Percentiles rank a stretch among this genome's conserved stretches.
phyloP scores from a whole-genome alignment of 1,140 invertebrate species.

The Sitophilus oryzae region DNA sequence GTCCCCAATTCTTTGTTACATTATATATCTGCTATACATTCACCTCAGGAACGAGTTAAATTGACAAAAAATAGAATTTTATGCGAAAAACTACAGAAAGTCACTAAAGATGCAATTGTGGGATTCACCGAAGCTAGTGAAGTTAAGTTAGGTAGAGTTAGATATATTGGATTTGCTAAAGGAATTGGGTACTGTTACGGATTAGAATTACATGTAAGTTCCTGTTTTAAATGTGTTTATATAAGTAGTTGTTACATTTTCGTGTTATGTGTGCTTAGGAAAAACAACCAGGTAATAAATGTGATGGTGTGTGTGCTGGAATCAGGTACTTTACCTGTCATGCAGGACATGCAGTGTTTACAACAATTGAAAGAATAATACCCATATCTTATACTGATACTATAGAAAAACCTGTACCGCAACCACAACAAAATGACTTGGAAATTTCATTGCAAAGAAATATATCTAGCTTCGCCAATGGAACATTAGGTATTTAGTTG shows the following conservation, averaged over 20 bases:
- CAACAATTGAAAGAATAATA: constrained; percentile 38
- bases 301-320: constrained; percentile 36
- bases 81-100: constrained; percentile 44
- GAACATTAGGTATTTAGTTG: constrained; percentile 12
- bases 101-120: constrained; percentile 39
- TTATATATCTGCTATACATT: constrained; percentile 46
- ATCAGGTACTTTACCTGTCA: constrained; percentile 39
- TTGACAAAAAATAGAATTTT: constrained; percentile 45
- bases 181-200: constrained; percentile 53
- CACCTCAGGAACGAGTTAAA: constrained; percentile 47
- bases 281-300: constrained; percentile 37
- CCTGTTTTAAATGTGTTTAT: not conserved
- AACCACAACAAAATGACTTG: constrained; percentile 15
- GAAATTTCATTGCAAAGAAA: constrained; percentile 32
- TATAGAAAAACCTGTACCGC: constrained; percentile 8
- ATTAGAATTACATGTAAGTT: constrained; percentile 52
- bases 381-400: constrained; percentile 8
- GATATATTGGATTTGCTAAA: constrained; percentile 49
- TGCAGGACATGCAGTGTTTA: constrained; percentile 39
- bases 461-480: constrained; percentile 27
- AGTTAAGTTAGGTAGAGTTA: constrained; percentile 44
- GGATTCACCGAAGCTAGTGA: constrained; percentile 38
- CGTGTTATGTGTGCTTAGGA: constrained; percentile 31
- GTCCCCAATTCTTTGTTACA: constrained; percentile 44
- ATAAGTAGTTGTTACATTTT: constrained; percentile 19